Evolutionary conservation across 2,113 vertebrate species (phyloP).

Genomic region (Capreolus pygargus): DNA sequence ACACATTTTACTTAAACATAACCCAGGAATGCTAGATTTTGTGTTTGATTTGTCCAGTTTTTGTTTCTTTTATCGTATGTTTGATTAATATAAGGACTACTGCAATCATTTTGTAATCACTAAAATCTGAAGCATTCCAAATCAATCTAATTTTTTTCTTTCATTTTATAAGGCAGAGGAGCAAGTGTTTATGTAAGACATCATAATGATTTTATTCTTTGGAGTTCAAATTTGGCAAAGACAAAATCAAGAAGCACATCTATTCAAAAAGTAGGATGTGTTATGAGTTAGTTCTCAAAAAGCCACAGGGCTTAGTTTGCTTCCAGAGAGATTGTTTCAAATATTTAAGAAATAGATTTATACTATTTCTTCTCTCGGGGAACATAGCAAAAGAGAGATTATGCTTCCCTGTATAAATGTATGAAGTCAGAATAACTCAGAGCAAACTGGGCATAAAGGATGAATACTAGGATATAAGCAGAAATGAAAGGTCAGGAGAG

Average conservation of each 20-base stretch:
- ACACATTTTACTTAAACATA: not conserved
- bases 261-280: not conserved
- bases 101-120: slow-evolving; percentile 34
- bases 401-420: not conserved
- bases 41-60: not conserved
- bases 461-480: not conserved
- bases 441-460: not conserved
- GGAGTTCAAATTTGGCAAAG: slow-evolving; percentile 6
- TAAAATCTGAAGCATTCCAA: slow-evolving; percentile 26
- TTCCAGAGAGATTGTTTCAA: not conserved
- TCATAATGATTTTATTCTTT: not conserved
- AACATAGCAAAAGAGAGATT: not conserved
- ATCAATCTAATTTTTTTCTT: not conserved
- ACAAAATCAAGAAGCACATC: not conserved
- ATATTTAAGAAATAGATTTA: not conserved
- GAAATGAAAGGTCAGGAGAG: not conserved
- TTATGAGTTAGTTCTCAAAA: not conserved
- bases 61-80: not conserved
- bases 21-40: not conserved
- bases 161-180: not conserved
- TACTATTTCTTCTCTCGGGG: slow-evolving; percentile 9
- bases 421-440: not conserved
- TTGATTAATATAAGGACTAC: not conserved
- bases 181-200: not conserved
- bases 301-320: not conserved